phyloP scores from a whole-genome alignment of 2,888 invertebrate species.

The Girardia tigrina region DNA sequence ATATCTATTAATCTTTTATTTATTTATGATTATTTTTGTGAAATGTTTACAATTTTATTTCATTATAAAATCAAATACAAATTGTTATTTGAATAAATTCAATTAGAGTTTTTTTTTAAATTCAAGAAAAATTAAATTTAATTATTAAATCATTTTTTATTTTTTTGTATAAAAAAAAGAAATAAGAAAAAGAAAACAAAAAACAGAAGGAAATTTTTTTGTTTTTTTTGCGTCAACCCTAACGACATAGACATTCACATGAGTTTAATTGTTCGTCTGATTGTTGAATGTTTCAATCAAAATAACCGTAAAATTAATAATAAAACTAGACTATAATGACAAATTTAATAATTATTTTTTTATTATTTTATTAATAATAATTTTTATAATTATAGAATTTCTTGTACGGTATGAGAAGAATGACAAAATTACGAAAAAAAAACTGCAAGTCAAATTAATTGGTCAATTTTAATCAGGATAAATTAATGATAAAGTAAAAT shows the following conservation, averaged over 20 bases:
- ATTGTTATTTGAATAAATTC: too few species aligned
- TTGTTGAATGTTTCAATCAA: conserved; percentile 1
- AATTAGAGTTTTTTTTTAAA: too few species aligned
- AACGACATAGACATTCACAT: conserved; percentile 16
- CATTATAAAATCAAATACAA: too few species aligned
- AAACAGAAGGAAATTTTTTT: neutral
- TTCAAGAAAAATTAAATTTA: neutral
- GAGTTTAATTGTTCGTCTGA: neutral
- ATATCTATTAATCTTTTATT: too few species aligned
- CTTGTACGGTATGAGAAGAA: neutral
- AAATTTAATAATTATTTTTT: conserved; percentile 15
- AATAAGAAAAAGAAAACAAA: neutral
- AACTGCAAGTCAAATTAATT: conserved; percentile 16
- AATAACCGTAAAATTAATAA: neutral
- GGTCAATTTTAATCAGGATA: conserved; percentile 20
- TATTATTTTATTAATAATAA: neutral
- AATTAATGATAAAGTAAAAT: conserved; percentile 8
- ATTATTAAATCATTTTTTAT: neutral
- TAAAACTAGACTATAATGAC: neutral
- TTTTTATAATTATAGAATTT: conserved; percentile 1
- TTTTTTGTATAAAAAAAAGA: neutral
- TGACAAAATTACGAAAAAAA: neutral
- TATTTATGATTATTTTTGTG: too few species aligned
- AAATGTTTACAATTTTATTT: too few species aligned
- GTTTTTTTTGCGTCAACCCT: too few species aligned